Evolutionary conservation across 2,113 vertebrate genomes (phyloP).

Genomic region (Phyllopteryx taeniolatus): DNA sequence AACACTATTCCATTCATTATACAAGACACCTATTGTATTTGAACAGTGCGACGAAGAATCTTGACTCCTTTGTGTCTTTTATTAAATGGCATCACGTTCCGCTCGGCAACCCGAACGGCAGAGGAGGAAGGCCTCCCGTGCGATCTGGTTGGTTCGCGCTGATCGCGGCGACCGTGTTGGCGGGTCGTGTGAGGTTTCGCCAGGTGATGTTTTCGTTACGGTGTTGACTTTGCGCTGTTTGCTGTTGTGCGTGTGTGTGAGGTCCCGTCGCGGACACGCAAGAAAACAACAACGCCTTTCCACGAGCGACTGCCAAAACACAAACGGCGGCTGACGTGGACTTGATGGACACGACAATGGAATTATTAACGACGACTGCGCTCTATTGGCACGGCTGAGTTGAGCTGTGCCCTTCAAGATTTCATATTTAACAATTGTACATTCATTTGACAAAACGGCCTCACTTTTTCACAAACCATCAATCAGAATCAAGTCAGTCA

Average conservation of each 20-base stretch:
- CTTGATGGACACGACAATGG: not conserved
- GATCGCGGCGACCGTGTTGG: not conserved
- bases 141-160: no score
- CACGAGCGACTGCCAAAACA: not conserved
- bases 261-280: not conserved
- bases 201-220: not conserved
- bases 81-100: not conserved
- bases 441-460: not conserved
- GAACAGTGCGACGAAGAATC: not conserved
- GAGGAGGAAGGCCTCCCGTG: not conserved
- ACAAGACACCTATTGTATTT: no score
- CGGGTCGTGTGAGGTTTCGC: not conserved
- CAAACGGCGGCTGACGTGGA: not conserved
- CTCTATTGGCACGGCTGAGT: not conserved
- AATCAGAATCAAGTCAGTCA: not conserved
- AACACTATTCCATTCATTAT: not conserved
- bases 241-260: not conserved
- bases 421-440: not conserved
- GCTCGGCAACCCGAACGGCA: not conserved
- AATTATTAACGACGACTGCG: not conserved
- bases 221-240: not conserved
- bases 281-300: not conserved
- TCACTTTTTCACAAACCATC: not conserved
- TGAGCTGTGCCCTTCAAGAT: not conserved
- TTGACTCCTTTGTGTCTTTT: not conserved